Evolutionary conservation across 2,888 invertebrate species (phyloP).

Genomic region (Polia nebulosa): DNA sequence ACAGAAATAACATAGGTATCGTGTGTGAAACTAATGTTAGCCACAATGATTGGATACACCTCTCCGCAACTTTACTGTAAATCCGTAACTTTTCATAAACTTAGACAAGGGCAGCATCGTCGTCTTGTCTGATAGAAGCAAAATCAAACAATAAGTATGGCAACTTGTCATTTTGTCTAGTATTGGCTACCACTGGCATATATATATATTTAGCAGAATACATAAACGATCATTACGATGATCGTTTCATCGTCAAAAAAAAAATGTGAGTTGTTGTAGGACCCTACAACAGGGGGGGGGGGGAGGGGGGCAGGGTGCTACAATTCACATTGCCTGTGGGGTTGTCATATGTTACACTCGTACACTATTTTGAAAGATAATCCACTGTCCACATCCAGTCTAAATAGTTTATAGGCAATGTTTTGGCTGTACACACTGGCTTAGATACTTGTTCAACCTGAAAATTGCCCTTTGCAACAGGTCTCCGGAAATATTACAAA

Average conservation of each 20-base stretch:
- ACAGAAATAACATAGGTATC: neutral
- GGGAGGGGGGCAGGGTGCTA: neutral
- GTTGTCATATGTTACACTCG: neutral
- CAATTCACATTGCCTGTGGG: neutral
- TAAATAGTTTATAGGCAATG: neutral
- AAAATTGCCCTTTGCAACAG: slow-evolving; percentile 23
- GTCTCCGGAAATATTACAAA: slow-evolving; percentile 46
- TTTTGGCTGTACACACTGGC: neutral
- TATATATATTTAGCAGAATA: neutral
- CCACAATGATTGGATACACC: neutral
- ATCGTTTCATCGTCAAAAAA: too few species aligned
- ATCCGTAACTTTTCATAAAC: too few species aligned
- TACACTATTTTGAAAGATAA: neutral
- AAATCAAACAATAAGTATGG: too few species aligned
- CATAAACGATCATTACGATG: too few species aligned
- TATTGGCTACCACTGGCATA: neutral
- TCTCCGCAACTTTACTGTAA: too few species aligned
- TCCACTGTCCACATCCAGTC: neutral
- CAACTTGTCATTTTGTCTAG: neutral
- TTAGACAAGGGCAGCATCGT: neutral
- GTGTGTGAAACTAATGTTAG: neutral
- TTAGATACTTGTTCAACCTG: slow-evolving; percentile 2
- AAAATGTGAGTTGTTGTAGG: too few species aligned
- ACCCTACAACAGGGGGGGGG: too few species aligned
- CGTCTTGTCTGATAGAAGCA: neutral